A percentile compares a stretch with the other conserved stretches of the same genome.
Conservation (phyloP, 2,797 vertebrate species). For the Epinephelus malabaricus region DNA sequence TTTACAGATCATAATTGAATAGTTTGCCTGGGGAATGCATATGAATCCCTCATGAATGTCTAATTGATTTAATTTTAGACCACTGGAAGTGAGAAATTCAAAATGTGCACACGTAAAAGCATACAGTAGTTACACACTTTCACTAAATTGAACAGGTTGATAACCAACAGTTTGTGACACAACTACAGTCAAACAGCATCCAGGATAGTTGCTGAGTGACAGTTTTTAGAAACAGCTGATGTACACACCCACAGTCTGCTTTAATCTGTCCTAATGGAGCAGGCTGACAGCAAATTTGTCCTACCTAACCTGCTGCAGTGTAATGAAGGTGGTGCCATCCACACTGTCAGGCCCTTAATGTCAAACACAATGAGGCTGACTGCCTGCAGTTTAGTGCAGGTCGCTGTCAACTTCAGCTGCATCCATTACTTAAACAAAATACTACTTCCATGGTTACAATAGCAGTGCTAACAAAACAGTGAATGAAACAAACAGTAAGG, state of each 20-base stretch:
- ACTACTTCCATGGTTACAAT: background rate
- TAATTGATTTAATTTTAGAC: slow-evolving; percentile 51
- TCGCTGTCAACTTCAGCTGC: slow-evolving; percentile 11
- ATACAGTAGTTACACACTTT: background rate
- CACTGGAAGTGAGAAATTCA: slow-evolving; percentile 14
- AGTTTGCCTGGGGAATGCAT: slow-evolving; percentile 31
- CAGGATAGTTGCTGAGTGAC: slow-evolving; percentile 18
- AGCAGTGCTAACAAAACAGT: background rate
- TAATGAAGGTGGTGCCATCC: slow-evolving; percentile 35
- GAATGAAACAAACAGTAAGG: background rate
- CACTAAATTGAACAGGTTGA: background rate
- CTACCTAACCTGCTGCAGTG: slow-evolving; percentile 32
- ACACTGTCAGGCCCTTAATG: slow-evolving; percentile 34
- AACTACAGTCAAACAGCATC: background rate
- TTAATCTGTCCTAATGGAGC: slow-evolving; percentile 28
- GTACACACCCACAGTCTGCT: slow-evolving; percentile 18
- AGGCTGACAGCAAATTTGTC: slow-evolving; percentile 45
- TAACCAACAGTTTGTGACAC: background rate
- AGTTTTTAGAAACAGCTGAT: slow-evolving; percentile 48
- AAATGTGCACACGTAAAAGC: background rate
- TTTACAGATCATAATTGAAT: slow-evolving; percentile 64
- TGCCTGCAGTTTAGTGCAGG: slow-evolving; percentile 1
- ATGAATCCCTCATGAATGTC: slow-evolving; percentile 26
- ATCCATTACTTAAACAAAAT: background rate
- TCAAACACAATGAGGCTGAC: slow-evolving; percentile 42